Evolutionary conservation across 2,797 vertebrate genomes (phyloP).

Genomic region (Oreochromis grahami): DNA sequence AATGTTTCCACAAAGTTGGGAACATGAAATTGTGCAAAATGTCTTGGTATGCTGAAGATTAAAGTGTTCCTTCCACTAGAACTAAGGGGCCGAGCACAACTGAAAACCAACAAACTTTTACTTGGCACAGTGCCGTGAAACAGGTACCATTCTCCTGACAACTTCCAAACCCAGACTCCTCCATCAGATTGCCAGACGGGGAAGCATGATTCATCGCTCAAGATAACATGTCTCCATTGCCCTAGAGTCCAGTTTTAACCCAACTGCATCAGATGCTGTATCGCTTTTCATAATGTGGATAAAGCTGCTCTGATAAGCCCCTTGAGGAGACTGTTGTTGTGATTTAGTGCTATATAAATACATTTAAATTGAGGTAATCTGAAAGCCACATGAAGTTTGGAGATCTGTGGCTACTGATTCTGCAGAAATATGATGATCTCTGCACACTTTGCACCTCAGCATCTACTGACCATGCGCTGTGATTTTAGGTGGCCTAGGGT

Average conservation of each 20-base stretch:
- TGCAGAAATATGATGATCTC: not conserved
- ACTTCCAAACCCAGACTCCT: not conserved
- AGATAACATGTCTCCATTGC: not conserved
- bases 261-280: not conserved
- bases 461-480: not conserved
- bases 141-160: not conserved
- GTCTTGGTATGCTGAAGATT: not conserved
- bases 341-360: not conserved
- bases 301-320: not conserved
- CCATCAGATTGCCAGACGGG: not conserved
- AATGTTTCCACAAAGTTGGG: not conserved
- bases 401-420: not conserved
- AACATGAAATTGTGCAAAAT: not conserved
- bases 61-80: not conserved
- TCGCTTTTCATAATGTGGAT: not conserved
- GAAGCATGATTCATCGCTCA: not conserved
- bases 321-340: not conserved
- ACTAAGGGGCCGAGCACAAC: not conserved
- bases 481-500: not conserved
- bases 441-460: not conserved
- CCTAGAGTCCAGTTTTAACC: not conserved
- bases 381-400: not conserved
- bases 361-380: not conserved
- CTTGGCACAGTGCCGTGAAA: not conserved
- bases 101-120: not conserved